Evolutionary conservation across 2,888 invertebrate genomes (phyloP), one percentile per base, ranked within the genome.

Genomic region (Latrodectus elegans): DNA sequence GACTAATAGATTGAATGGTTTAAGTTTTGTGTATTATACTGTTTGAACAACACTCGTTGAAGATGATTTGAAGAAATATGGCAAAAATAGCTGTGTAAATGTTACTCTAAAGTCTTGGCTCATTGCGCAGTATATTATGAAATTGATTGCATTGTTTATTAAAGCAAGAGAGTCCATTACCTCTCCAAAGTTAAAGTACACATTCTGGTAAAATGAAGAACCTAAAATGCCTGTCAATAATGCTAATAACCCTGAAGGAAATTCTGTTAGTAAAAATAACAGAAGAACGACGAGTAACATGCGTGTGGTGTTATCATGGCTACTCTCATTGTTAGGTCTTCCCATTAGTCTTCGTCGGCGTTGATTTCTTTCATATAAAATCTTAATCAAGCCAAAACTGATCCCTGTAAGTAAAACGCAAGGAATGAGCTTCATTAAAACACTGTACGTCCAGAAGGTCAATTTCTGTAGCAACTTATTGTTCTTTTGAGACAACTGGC

Each of bases 81-180:
- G 94, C 89, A 94, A 93, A 91, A 97, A 95, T 91, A 96, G 92
- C 91, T 95, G 94, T 12, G 91, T 90, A 90, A 94, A 93, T 0
- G 93, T 93, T 75, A 92, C 91, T 22, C 98, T 94, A 92, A 98
- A 98, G 94, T 97, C 97, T 89, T 96, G 94, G 89, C 97, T 97
- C 98, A 98, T 98, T 79, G 96, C 94, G 91, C 97, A 98, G 92
- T 98, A 98, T 71, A 98, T 94, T 81, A 98, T 95, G 91, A 98
- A 98, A 92, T 97, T 98, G 87, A 98, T 96, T 0, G 97, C 96
- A 10, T 97, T 97, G 92, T 98, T 98, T 91, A 97, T 93, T 87
- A 98, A 94, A 0, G 98, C 97, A 91, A 97, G 92, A 88, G 97
- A 95, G 92, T 98, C 97, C 95, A 97, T 96, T 81, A 97, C 92